Conservation (phyloP, 2,113 vertebrate genomes). For the Tachuris rubrigastra region DNA sequence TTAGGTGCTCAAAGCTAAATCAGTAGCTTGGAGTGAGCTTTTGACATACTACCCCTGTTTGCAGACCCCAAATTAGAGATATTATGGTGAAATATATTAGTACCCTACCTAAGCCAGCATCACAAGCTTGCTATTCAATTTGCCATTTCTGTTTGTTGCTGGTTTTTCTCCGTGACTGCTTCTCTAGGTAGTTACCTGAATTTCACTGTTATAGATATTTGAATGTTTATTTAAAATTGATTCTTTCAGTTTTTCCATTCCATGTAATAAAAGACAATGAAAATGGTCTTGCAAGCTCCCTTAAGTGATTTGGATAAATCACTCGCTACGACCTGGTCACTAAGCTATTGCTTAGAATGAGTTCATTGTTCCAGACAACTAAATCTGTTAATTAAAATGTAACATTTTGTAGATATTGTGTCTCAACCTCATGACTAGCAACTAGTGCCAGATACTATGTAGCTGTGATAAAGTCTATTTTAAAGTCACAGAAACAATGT, state of each 20-base stretch:
- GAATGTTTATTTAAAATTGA: conserved; percentile 19
- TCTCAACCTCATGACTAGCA: conserved; percentile 34
- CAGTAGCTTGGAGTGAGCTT: not conserved
- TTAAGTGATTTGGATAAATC: conserved; percentile 52
- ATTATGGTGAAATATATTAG: not conserved
- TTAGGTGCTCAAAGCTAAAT: conserved; percentile 14
- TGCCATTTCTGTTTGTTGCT: not conserved
- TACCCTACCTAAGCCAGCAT: not conserved
- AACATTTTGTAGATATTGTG: conserved; percentile 49
- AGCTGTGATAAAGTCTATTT: conserved; percentile 5
- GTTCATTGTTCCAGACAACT: conserved; percentile 67
- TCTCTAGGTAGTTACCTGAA: not conserved
- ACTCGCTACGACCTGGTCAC: conserved; percentile 43
- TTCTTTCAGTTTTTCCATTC: not conserved
- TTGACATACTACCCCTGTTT: not conserved
- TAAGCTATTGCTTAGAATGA: conserved; percentile 54
- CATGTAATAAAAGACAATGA: conserved; percentile 17
- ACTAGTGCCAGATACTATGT: not conserved
- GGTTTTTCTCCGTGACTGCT: not conserved
- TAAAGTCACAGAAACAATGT: not conserved
- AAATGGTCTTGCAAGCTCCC: not conserved
- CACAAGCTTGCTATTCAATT: not conserved
- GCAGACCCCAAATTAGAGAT: not conserved
- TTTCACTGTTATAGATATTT: not conserved
- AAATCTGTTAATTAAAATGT: conserved; percentile 71